Conservation (phyloP, 2,113 vertebrate genomes). For the Bos javanicus region DNA sequence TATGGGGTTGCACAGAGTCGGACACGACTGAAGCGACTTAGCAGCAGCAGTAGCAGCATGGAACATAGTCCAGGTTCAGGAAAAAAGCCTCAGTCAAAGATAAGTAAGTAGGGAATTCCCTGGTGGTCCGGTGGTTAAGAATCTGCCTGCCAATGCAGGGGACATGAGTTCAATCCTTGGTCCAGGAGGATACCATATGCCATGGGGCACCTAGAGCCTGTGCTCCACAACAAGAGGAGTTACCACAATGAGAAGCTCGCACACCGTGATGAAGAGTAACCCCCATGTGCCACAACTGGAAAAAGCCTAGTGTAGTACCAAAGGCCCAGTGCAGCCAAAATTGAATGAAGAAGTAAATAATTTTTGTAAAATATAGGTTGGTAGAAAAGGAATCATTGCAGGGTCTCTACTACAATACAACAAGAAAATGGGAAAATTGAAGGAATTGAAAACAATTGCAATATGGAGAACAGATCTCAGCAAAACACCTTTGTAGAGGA, state of each 20-base stretch:
- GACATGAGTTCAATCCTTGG: not conserved
- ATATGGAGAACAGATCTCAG: not conserved
- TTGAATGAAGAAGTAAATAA: not conserved
- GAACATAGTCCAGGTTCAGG: not conserved
- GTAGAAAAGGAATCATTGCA: not conserved
- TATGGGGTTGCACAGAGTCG: too few species aligned
- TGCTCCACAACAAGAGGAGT: not conserved
- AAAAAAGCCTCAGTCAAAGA: not conserved
- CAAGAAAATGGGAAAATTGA: not conserved
- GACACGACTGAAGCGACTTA: too few species aligned
- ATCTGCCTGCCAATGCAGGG: not conserved
- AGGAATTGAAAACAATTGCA: not conserved
- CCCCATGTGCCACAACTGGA: not conserved
- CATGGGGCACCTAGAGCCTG: not conserved
- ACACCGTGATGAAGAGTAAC: not conserved
- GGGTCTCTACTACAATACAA: not conserved
- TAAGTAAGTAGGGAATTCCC: not conserved
- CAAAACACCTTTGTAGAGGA: not conserved
- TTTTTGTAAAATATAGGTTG: not conserved
- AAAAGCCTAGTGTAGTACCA: not conserved
- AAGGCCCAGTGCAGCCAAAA: not conserved
- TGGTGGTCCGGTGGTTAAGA: not conserved
- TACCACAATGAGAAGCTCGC: not conserved
- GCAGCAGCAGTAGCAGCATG: not conserved
- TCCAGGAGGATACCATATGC: not conserved